Evolutionary conservation across 2,113 vertebrate species (phyloP).

Genomic region (Crotalus horridus): DNA sequence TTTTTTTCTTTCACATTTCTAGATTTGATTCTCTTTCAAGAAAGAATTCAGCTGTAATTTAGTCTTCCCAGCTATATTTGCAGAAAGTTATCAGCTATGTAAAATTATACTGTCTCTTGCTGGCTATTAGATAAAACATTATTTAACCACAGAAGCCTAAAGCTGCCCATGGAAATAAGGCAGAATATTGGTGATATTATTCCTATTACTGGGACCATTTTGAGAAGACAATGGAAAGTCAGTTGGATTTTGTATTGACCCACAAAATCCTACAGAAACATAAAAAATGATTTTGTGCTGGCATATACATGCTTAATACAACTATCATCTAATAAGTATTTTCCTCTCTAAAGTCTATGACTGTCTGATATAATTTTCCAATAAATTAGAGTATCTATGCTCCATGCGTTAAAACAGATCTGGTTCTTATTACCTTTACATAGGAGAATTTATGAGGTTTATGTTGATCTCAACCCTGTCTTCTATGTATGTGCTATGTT

Average conservation of each 20-base stretch:
- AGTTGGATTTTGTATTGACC: conserved; percentile 4
- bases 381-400: conserved; percentile 1
- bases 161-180: conserved; percentile 9
- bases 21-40: neutral
- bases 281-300: conserved; percentile 20
- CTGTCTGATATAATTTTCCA: conserved; percentile 13
- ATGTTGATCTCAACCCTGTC: conserved; percentile 10
- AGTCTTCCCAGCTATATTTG: neutral
- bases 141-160: conserved; percentile 6
- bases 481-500: neutral
- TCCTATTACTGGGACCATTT: conserved; percentile 11
- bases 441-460: conserved; percentile 22
- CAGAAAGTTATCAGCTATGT: conserved; percentile 11
- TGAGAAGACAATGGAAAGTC: conserved; percentile 15
- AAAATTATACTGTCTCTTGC: neutral
- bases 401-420: conserved; percentile 9
- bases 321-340: conserved; percentile 21
- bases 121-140: neutral
- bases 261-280: conserved; percentile 6
- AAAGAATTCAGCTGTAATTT: neutral
- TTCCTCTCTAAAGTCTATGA: conserved; percentile 16
- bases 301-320: neutral
- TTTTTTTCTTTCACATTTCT: neutral
- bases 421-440: conserved; percentile 24
- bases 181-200: conserved; percentile 10